Evolutionary conservation across 2,888 invertebrate species (phyloP), one percentile per base, ranked within the genome.

Genomic region (Zygothrica quintamaculata): DNA sequence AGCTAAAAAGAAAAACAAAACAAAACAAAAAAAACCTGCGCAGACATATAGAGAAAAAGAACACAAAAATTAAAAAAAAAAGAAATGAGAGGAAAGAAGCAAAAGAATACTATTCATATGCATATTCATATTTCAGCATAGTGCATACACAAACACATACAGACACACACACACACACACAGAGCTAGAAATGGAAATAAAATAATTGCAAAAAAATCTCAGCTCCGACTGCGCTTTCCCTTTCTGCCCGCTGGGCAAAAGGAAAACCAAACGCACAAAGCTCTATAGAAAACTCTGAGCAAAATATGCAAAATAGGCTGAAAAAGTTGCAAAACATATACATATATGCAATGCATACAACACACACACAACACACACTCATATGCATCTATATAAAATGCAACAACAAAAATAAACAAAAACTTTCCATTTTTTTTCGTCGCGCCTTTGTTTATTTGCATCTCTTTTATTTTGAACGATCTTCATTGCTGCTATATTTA

Each of bases 241-340:
- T 77, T 77, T 77, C 65, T 56, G 46, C 48, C 29, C 47, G 51
- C 25, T 56, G 33, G 65, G 52, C 48, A 33, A 22, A 22, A n/a
- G n/a, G n/a, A n/a, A n/a, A n/a, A n/a, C n/a, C n/a, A n/a, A n/a
- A 52, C 36, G 48, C 58, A 59, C 40, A 48, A 44, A 37, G 22
- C 43, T 37, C 56, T 60, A 65, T 47, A 25, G 36, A 61, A 60
- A 55, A 42, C 36, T 50, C 57, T 48, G 37, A 65, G 33, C 18
- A 66, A 77, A 77, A 73, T 62, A 76, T 79, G 76, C 77, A 76
- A 79, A 78, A 76, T 74, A 74, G 77, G 76, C 78, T 59, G 74
- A 56, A 75, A 72, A 74, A 77, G 65, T 73, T 68, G 77, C 74
- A 77, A 65, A 58, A n/a, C n/a, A n/a, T n/a, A n/a, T n/a, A n/a